A percentile compares a stretch with the other conserved stretches of the same genome.
Evolutionary conservation across 2,113 vertebrate species (phyloP).

Genomic region (Ia io): DNA sequence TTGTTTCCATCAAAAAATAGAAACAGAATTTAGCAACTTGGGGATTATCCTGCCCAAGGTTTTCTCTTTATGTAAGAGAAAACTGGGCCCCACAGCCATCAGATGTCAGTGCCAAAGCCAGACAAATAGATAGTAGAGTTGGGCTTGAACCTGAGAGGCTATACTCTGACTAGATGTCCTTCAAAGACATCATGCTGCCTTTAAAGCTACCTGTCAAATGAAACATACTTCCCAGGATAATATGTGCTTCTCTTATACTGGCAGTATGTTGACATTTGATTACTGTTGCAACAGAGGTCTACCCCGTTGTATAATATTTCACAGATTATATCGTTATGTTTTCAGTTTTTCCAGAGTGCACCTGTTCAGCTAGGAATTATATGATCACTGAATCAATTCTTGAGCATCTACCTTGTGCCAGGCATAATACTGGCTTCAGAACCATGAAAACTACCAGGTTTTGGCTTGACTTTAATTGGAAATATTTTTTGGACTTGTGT

Average conservation of each 20-base stretch:
- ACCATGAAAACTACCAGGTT: not conserved
- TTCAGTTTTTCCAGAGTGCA: not conserved
- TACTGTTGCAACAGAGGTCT: not conserved
- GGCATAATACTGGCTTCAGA: not conserved
- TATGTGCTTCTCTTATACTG: not conserved
- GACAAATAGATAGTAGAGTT: not conserved
- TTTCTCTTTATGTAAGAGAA: not conserved
- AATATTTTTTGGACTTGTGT: not conserved
- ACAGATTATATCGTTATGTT: not conserved
- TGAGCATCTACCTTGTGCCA: not conserved
- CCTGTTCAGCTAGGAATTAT: not conserved
- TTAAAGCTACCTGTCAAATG: conserved; percentile 6
- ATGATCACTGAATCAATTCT: not conserved
- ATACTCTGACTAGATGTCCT: not conserved
- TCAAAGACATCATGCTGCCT: not conserved
- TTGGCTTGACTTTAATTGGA: not conserved
- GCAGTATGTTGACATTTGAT: not conserved
- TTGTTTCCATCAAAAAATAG: not conserved
- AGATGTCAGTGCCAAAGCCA: not conserved
- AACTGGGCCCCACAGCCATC: not conserved
- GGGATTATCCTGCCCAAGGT: not conserved
- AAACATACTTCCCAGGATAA: not conserved
- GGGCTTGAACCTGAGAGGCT: not conserved
- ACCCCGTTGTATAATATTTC: not conserved
- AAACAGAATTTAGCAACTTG: not conserved